Conservation (phyloP, 2,113 vertebrate genomes). For the Acanthochromis polyacanthus region DNA sequence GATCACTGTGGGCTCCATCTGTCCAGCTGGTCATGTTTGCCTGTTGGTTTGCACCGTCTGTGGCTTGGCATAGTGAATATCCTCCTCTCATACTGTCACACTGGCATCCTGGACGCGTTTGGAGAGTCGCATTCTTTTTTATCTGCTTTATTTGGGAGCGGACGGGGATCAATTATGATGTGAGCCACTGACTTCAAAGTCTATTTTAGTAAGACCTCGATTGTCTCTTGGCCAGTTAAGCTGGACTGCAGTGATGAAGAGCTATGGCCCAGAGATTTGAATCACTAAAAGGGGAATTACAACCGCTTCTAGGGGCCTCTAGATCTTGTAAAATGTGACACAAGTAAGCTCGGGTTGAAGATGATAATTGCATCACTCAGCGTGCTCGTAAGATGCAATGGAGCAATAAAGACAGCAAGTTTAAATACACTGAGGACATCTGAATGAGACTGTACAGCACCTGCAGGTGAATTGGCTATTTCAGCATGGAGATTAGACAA, state of each 20-base stretch:
- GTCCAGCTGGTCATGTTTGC: constrained; percentile 70
- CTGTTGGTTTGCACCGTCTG: constrained; percentile 50
- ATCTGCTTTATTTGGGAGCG: constrained; percentile 1
- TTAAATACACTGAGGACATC: constrained; percentile 48
- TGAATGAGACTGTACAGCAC: constrained; percentile 47
- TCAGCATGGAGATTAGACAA: constrained; percentile 65
- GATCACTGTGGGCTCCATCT: constrained; percentile 63
- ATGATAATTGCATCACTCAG: constrained; percentile 29
- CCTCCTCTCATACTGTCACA: constrained; percentile 21
- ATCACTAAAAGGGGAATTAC: constrained; percentile 29
- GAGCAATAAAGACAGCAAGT: constrained; percentile 40
- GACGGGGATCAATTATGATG: constrained; percentile 7
- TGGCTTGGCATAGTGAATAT: constrained; percentile 40
- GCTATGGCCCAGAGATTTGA: neutral
- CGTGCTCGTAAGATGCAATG: constrained; percentile 26
- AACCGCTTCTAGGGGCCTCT: constrained; percentile 8
- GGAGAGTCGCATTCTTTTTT: neutral
- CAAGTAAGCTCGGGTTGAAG: constrained; percentile 21
- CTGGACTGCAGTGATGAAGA: constrained; percentile 11
- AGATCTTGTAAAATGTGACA: constrained; percentile 33
- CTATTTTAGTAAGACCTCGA: constrained; percentile 15
- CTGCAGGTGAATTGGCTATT: constrained; percentile 58
- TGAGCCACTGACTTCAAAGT: constrained; percentile 26
- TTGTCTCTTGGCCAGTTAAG: constrained; percentile 23
- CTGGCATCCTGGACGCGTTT: constrained; percentile 21